Conservation (phyloP, 2,888 invertebrate genomes). For the Coronaproctus castanopsis region DNA sequence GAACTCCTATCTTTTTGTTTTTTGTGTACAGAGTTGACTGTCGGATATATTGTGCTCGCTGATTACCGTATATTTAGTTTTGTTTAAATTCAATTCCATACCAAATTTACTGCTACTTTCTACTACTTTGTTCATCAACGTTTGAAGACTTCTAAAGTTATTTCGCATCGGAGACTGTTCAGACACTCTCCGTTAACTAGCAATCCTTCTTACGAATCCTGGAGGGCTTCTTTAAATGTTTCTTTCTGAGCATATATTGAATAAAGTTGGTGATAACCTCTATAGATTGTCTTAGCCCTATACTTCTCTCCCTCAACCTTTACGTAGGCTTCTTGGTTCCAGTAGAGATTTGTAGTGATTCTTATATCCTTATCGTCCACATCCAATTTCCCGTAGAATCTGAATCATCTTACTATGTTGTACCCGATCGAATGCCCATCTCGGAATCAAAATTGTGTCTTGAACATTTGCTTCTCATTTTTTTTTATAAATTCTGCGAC, state of each 20-base stretch:
- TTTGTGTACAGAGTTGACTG: background rate
- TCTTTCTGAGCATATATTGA: background rate
- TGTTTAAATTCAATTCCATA: background rate
- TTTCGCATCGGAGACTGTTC: background rate
- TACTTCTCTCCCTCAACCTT: background rate
- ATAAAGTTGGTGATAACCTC: background rate
- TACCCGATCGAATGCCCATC: background rate
- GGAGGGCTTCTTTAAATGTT: background rate
- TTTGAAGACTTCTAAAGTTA: background rate
- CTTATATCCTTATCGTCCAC: background rate
- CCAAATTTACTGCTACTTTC: background rate
- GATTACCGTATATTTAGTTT: background rate
- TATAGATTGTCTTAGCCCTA: background rate
- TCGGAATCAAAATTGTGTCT: background rate
- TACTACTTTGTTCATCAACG: background rate
- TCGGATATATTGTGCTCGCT: background rate
- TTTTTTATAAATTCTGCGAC: background rate
- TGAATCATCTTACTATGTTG: background rate
- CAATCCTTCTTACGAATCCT: background rate
- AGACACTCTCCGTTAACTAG: background rate
- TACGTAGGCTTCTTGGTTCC: background rate
- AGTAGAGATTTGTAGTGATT: background rate
- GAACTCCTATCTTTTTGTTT: background rate
- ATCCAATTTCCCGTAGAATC: background rate
- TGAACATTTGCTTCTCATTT: background rate